phyloP scores from a whole-genome alignment of 2,797 vertebrate species.

The Halcyon smyrnensis region DNA sequence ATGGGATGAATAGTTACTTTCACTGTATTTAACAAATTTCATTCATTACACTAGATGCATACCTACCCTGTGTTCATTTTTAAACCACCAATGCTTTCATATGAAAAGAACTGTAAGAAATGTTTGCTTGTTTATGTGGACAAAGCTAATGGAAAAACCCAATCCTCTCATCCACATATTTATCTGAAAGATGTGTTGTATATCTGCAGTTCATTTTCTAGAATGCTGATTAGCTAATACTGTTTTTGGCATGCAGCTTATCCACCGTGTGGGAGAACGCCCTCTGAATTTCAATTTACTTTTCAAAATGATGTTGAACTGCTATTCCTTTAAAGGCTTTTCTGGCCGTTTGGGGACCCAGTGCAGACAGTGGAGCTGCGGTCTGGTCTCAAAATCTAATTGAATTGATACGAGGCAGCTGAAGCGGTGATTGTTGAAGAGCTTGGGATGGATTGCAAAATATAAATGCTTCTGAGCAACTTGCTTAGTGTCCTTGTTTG shows the following conservation, averaged over 20 bases:
- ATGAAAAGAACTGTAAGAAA: not conserved
- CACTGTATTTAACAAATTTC: not conserved
- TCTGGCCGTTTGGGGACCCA: constrained; percentile 14
- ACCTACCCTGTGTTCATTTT: not conserved
- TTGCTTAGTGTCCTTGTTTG: not conserved
- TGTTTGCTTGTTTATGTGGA: not conserved
- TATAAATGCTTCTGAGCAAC: not conserved
- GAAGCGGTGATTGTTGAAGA: constrained; percentile 21
- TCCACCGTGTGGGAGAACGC: constrained; percentile 32
- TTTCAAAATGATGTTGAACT: constrained; percentile 32
- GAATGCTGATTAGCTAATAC: constrained; percentile 68
- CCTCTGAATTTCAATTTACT: constrained; percentile 63
- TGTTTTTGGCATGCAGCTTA: constrained; percentile 54
- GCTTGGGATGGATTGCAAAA: constrained; percentile 34
- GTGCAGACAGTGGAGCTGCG: constrained; percentile 48
- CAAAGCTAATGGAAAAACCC: constrained; percentile 52
- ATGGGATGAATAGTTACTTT: not conserved
- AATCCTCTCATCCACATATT: constrained; percentile 25
- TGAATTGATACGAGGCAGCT: constrained; percentile 8
- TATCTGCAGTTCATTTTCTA: constrained; percentile 65
- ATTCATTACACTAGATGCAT: not conserved
- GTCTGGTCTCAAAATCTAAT: constrained; percentile 58
- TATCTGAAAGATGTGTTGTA: constrained; percentile 46
- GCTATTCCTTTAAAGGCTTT: constrained; percentile 52
- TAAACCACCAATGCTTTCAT: not conserved